Evolutionary conservation across 2,888 invertebrate genomes (phyloP).

Genomic region (Thera britannica): DNA sequence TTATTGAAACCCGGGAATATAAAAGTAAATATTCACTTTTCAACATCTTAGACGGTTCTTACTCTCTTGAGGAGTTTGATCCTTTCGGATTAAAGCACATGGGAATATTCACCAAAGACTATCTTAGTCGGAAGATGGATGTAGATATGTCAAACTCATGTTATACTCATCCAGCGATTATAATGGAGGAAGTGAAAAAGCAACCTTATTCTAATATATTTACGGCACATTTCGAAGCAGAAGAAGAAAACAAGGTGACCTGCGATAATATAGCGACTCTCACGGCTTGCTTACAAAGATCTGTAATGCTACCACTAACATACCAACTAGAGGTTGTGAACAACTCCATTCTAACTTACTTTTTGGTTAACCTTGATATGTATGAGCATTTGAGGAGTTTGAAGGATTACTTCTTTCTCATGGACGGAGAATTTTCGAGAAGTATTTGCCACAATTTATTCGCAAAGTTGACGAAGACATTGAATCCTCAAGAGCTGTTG

Average conservation of each 20-base stretch:
- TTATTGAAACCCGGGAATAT: conserved; percentile 32
- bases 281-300: conserved; percentile 87
- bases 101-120: conserved; percentile 57
- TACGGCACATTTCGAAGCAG: conserved; percentile 60
- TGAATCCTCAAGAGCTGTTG: conserved; percentile 87
- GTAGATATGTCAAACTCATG: conserved; percentile 56
- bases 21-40: conserved; percentile 65
- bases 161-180: conserved; percentile 71
- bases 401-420: conserved; percentile 90
- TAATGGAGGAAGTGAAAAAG: conserved; percentile 75
- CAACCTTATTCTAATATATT: conserved; percentile 75
- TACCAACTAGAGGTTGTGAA: conserved; percentile 89
- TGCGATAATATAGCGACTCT: conserved; percentile 78
- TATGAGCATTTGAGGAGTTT: conserved; percentile 89
- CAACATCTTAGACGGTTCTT: conserved; percentile 78
- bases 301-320: conserved; percentile 87
- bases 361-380: conserved; percentile 87
- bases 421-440: conserved; percentile 92
- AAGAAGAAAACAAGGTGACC: conserved; percentile 58
- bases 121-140: conserved; percentile 63
- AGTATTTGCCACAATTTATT: conserved; percentile 89
- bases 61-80: conserved; percentile 74
- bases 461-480: conserved; percentile 86
- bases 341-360: conserved; percentile 89
- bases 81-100: conserved; percentile 74